Conservation (phyloP, 64 coral and sea anemone species). For the Dendrophyllia cribrosa region DNA sequence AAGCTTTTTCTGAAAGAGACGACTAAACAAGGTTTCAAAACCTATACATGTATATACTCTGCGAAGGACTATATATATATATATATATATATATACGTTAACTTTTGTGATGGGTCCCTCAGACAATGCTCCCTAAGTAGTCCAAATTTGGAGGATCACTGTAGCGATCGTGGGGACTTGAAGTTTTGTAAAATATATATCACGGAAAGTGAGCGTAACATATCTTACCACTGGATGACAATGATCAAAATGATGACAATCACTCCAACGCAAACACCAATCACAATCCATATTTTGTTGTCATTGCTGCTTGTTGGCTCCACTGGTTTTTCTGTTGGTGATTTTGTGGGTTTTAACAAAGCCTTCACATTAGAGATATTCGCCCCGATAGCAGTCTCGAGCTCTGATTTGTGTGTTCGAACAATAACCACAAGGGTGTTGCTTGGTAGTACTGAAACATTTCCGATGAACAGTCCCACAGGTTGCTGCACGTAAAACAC, state of each 20-base stretch:
- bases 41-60: too few relatives aligned
- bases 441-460: not conserved
- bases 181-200: too few relatives aligned
- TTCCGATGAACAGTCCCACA: not conserved
- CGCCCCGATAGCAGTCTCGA: slow-evolving; percentile 7
- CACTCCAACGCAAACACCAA: slow-evolving; percentile 16
- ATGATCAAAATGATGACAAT: not conserved
- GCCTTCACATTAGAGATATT: not conserved
- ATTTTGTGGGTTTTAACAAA: not conserved
- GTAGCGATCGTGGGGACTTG: too few relatives aligned
- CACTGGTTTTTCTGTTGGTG: not conserved
- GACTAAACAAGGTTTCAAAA: too few relatives aligned
- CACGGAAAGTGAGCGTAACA: too few relatives aligned
- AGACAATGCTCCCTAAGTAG: too few relatives aligned
- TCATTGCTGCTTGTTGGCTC: not conserved
- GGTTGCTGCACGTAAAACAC: slow-evolving; percentile 48
- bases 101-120: too few relatives aligned
- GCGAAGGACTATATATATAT: too few relatives aligned
- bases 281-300: not conserved
- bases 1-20: too few relatives aligned
- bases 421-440: not conserved
- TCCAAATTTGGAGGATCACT: too few relatives aligned
- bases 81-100: too few relatives aligned
- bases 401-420: not conserved
- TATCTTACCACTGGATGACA: not conserved